A percentile compares a stretch with the other conserved stretches of the same genome.
Evolutionary conservation across 2,113 vertebrate species (phyloP).

Genomic region (Xenus cinereus): DNA sequence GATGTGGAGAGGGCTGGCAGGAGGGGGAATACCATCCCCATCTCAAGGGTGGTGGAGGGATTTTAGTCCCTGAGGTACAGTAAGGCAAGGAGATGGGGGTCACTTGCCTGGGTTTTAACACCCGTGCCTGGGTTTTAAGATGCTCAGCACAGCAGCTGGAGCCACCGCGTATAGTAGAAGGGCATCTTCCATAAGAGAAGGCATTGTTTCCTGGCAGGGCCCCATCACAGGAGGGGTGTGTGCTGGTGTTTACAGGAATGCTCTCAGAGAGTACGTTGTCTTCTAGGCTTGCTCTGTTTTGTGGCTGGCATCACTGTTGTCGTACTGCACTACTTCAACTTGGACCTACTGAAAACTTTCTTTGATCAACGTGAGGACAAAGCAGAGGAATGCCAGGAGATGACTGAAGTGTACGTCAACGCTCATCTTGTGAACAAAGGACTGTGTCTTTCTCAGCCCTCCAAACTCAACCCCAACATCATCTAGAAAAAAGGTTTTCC

Average conservation of each 20-base stretch:
- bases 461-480: background rate
- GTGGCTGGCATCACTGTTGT: conserved; percentile 79
- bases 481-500: background rate
- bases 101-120: background rate
- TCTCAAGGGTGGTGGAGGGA: background rate
- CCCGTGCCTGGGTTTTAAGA: background rate
- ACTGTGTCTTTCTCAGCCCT: background rate
- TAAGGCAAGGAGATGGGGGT: background rate
- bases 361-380: conserved; percentile 78
- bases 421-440: background rate
- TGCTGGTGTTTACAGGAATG: background rate
- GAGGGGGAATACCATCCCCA: background rate
- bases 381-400: conserved; percentile 56
- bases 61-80: background rate
- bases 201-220: background rate
- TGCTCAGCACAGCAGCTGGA: background rate
- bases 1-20: background rate
- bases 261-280: background rate
- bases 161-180: background rate
- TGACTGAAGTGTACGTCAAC: conserved; percentile 10
- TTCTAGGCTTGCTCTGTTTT: conserved; percentile 85
- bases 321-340: conserved; percentile 68
- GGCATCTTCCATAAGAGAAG: background rate
- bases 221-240: background rate
- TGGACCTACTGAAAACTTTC: conserved; percentile 80